Percentiles rank a stretch among this genome's conserved stretches.
Evolutionary conservation across 2,113 vertebrate genomes (phyloP).

Genomic region (Perognathus longimembris): DNA sequence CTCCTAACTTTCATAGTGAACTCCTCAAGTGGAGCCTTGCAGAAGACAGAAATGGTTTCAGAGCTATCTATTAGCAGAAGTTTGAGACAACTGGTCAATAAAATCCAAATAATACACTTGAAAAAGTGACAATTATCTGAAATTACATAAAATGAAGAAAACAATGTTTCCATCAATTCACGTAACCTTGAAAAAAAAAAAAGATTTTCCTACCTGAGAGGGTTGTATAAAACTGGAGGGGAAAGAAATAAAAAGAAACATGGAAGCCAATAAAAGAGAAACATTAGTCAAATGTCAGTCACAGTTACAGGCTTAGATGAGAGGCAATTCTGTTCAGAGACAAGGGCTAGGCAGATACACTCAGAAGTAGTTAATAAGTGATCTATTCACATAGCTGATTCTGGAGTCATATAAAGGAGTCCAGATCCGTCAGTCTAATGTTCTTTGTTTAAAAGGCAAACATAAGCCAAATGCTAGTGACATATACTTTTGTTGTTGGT

Average conservation of each 20-base stretch:
- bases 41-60: neutral
- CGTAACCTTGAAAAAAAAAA: slow-evolving; percentile 60
- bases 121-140: slow-evolving; percentile 28
- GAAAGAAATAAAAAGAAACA: slow-evolving; percentile 57
- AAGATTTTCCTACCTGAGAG: slow-evolving; percentile 42
- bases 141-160: slow-evolving; percentile 53
- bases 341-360: neutral
- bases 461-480: neutral
- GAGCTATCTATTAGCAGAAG: neutral
- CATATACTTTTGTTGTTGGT: too few species aligned
- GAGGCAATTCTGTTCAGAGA: neutral
- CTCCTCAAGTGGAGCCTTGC: neutral
- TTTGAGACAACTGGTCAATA: neutral
- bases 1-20: neutral
- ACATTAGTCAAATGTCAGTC: neutral
- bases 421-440: neutral
- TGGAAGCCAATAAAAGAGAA: slow-evolving; percentile 32
- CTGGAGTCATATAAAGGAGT: neutral
- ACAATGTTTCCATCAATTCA: slow-evolving; percentile 50
- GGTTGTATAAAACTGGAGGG: neutral
- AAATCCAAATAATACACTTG: neutral
- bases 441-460: slow-evolving; percentile 31
- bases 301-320: neutral
- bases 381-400: neutral
- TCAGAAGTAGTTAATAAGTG: neutral